A percentile compares a stretch with the other conserved stretches of the same genome.
phyloP scores from a whole-genome alignment of 2,113 vertebrate species.

The Ophiodon elongatus region DNA sequence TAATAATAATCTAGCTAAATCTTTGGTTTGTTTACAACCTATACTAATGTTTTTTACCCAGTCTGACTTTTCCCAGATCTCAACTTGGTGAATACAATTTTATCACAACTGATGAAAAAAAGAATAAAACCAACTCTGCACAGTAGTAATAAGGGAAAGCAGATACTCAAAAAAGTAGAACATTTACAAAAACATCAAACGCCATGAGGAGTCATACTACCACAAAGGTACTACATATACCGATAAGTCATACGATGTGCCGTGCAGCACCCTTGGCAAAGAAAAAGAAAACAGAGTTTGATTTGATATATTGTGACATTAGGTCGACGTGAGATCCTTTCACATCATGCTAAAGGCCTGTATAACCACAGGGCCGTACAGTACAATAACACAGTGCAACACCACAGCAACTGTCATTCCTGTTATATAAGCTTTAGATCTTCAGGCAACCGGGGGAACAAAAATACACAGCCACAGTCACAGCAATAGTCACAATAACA shows the following conservation, averaged over 20 bases:
- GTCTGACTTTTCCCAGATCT: neutral
- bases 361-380: conserved; percentile 46
- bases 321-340: conserved; percentile 51
- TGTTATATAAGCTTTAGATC: conserved; percentile 66
- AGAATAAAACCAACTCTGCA: neutral
- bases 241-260: conserved; percentile 31
- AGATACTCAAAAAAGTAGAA: neutral
- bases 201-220: neutral
- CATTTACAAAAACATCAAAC: neutral
- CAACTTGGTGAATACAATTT: neutral
- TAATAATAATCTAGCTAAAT: neutral
- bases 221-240: conserved; percentile 16
- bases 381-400: conserved; percentile 48
- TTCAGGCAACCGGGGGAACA: conserved; percentile 48
- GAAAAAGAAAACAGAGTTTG: conserved; percentile 56
- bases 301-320: conserved; percentile 71
- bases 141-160: neutral
- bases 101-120: neutral
- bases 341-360: conserved; percentile 51
- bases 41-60: neutral
- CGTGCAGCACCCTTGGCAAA: conserved; percentile 59
- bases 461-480: conserved; percentile 52
- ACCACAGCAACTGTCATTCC: conserved; percentile 54
- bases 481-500: conserved; percentile 62
- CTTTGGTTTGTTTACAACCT: neutral